Evolutionary conservation across 2,797 vertebrate species (phyloP).

Genomic region (Eleutherodactylus coqui): DNA sequence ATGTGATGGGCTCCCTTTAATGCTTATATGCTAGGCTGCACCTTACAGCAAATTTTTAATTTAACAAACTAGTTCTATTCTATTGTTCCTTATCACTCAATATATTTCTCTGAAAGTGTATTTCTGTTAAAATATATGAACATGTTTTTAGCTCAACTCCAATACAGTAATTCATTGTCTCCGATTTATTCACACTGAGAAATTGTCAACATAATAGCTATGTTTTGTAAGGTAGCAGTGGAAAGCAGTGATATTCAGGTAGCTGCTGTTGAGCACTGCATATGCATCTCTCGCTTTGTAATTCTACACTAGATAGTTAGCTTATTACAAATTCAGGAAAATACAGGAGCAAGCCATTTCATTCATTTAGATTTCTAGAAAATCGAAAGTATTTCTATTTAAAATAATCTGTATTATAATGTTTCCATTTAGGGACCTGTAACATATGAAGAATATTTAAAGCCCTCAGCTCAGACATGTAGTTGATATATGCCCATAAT

Average conservation of each 20-base stretch:
- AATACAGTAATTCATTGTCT: constrained; percentile 10
- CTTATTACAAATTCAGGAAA: constrained; percentile 54
- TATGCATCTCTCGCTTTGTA: constrained; percentile 16
- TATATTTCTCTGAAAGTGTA: not conserved
- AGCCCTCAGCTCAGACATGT: constrained; percentile 22
- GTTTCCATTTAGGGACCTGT: constrained; percentile 30
- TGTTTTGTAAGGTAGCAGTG: constrained; percentile 18
- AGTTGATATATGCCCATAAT: constrained; percentile 53
- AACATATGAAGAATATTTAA: constrained; percentile 49
- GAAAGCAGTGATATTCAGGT: constrained; percentile 16
- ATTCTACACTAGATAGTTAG: constrained; percentile 24
- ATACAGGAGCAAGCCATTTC: constrained; percentile 18
- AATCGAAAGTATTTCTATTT: constrained; percentile 45
- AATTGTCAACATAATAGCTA: constrained; percentile 22
- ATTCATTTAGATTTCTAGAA: constrained; percentile 43
- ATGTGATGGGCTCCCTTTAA: no score
- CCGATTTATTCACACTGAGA: not conserved
- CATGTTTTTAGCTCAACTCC: constrained; percentile 15
- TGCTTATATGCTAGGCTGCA: not conserved
- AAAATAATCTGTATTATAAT: constrained; percentile 31
- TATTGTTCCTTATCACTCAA: not conserved
- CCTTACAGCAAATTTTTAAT: not conserved
- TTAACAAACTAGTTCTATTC: not conserved
- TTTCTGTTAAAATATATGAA: constrained; percentile 26
- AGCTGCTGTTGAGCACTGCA: not conserved